Conservation (phyloP, 2,888 invertebrate species). For the Thymelicus sylvestris region DNA sequence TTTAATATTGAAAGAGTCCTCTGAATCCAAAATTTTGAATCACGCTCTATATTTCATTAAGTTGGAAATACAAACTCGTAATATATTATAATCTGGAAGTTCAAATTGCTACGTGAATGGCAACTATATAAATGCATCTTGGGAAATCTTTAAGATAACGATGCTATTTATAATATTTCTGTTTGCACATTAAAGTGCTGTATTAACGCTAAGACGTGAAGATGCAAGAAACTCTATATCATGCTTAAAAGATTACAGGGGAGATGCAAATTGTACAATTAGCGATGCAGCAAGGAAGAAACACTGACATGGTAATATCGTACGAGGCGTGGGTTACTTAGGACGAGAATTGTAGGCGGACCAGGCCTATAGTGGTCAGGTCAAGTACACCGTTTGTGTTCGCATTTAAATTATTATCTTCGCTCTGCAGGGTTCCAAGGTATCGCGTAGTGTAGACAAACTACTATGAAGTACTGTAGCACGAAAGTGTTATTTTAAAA, state of each 20-base stretch:
- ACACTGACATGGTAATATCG: slow-evolving; percentile 46
- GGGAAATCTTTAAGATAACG: slow-evolving; percentile 9
- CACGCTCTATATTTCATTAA: background rate
- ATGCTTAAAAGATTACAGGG: slow-evolving; percentile 36
- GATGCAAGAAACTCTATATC: slow-evolving; percentile 21
- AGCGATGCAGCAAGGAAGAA: slow-evolving; percentile 52
- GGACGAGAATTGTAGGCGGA: slow-evolving; percentile 49
- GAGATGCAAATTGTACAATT: slow-evolving; percentile 53
- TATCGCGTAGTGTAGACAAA: no score
- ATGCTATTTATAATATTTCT: background rate
- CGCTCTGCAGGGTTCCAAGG: background rate
- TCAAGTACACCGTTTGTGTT: slow-evolving; percentile 49
- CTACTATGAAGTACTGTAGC: background rate
- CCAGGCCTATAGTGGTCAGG: slow-evolving; percentile 44
- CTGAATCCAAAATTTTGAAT: background rate
- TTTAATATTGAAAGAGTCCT: slow-evolving; percentile 11
- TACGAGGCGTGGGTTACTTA: slow-evolving; percentile 49
- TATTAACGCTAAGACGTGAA: slow-evolving; percentile 17
- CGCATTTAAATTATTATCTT: slow-evolving; percentile 18
- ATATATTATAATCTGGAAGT: background rate
- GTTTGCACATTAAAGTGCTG: background rate
- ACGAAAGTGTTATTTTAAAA: background rate
- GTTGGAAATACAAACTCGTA: background rate
- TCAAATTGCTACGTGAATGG: background rate
- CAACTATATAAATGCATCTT: background rate